Evolutionary conservation across 2,113 vertebrate species (phyloP).

Genomic region (Corydoras sp.): DNA sequence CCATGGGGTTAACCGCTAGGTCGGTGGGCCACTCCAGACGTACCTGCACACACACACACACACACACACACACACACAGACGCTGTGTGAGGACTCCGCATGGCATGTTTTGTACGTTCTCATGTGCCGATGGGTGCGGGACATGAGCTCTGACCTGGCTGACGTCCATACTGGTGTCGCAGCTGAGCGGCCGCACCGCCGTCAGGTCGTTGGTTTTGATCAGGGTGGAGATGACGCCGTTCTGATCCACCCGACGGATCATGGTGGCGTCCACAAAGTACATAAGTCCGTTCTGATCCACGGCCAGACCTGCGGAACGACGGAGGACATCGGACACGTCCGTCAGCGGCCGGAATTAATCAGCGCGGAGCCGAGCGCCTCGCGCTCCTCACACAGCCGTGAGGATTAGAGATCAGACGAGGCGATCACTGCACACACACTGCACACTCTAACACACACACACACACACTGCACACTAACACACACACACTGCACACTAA

Average conservation of each 20-base stretch:
- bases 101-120: no score
- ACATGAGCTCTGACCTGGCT: conserved; percentile 40
- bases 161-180: conserved; percentile 57
- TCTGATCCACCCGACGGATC: conserved; percentile 87
- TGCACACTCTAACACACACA: no score
- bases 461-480: no score
- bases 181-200: conserved; percentile 70
- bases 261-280: conserved; percentile 87
- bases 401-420: no score
- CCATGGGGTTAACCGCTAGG: conserved; percentile 84
- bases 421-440: no score
- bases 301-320: conserved; percentile 69
- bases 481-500: no score
- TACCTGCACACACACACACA: conserved; percentile 59
- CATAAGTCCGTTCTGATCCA: conserved; percentile 84
- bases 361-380: no score
- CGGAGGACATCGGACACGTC: background rate
- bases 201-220: conserved; percentile 85
- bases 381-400: no score
- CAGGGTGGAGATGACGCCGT: conserved; percentile 82
- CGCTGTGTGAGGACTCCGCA: no score
- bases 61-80: no score
- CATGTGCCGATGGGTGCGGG: no score
- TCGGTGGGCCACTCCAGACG: conserved; percentile 88
- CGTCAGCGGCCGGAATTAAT: no score